Evolutionary conservation across 1,140 invertebrate genomes (phyloP).

Genomic region (Aplysia californica): DNA sequence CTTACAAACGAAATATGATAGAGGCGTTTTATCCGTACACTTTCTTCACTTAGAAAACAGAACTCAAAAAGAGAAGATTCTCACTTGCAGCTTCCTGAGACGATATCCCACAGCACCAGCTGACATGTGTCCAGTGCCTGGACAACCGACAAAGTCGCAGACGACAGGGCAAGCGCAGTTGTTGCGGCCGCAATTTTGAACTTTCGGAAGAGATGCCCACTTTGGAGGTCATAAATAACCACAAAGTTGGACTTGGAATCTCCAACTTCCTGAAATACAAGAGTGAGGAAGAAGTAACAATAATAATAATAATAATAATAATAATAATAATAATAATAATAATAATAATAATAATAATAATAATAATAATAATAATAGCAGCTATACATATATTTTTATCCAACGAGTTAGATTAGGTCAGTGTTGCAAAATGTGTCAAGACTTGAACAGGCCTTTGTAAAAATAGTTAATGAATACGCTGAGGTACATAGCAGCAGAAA

Average conservation of each 20-base stretch:
- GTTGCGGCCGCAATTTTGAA: conserved; percentile 87
- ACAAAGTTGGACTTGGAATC: conserved; percentile 88
- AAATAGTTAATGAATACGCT: no score
- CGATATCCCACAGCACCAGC: conserved; percentile 87
- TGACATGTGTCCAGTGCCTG: conserved; percentile 83
- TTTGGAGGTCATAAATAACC: conserved; percentile 90
- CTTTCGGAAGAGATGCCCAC: conserved; percentile 90
- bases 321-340: not conserved
- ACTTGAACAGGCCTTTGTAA: no score
- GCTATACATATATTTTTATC: not conserved
- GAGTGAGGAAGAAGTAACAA: not conserved
- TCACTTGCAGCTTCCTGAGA: conserved; percentile 76
- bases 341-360: not conserved
- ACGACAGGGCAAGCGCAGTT: conserved; percentile 84
- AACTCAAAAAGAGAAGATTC: no score
- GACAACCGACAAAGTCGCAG: conserved; percentile 82
- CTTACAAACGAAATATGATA: not conserved
- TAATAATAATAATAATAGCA: not conserved
- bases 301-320: not conserved
- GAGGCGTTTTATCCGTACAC: not conserved
- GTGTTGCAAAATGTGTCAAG: not conserved
- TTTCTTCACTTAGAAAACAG: no score
- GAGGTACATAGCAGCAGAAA: no score
- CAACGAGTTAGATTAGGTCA: not conserved
- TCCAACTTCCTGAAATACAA: conserved; percentile 77